Evolutionary conservation across 2,888 invertebrate genomes (phyloP).

Genomic region (Blastobasis adustella): DNA sequence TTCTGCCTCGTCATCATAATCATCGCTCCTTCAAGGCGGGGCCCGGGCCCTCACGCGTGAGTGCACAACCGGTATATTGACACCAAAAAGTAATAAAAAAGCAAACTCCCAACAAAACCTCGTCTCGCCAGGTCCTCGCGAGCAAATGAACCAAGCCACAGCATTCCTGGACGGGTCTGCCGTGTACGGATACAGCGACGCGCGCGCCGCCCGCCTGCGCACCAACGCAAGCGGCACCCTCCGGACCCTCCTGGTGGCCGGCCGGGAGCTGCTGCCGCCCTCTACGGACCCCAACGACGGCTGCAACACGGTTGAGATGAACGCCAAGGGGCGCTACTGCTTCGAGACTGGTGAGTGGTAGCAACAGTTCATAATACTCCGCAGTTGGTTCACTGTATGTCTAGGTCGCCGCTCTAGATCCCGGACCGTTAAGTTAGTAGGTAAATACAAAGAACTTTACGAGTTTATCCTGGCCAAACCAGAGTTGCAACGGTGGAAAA

Average conservation of each 20-base stretch:
- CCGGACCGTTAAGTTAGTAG: no score
- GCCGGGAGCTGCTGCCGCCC: conserved; percentile 80
- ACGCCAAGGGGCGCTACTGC: conserved; percentile 83
- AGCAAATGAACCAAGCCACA: conserved; percentile 90
- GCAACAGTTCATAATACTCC: neutral
- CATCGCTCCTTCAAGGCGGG: no score
- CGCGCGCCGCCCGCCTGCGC: conserved; percentile 66
- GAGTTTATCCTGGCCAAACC: no score
- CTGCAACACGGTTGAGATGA: conserved; percentile 82
- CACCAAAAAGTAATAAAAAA: no score
- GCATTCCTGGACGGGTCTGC: conserved; percentile 90
- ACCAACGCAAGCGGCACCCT: conserved; percentile 74
- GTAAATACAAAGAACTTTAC: no score
- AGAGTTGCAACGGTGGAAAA: no score
- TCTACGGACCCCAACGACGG: conserved; percentile 83
- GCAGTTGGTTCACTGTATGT: neutral
- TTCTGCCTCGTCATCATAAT: no score
- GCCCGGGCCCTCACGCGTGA: no score
- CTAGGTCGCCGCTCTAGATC: neutral
- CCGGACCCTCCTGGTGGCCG: conserved; percentile 79
- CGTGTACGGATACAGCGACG: conserved; percentile 82
- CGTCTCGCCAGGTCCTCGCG: conserved; percentile 76
- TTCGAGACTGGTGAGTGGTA: conserved; percentile 78
- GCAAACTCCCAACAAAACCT: no score
- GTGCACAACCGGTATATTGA: no score